Base-by-base conservation (phyloP, 2,113 vertebrate species). In the Todiramphus saurophagus region DNA sequence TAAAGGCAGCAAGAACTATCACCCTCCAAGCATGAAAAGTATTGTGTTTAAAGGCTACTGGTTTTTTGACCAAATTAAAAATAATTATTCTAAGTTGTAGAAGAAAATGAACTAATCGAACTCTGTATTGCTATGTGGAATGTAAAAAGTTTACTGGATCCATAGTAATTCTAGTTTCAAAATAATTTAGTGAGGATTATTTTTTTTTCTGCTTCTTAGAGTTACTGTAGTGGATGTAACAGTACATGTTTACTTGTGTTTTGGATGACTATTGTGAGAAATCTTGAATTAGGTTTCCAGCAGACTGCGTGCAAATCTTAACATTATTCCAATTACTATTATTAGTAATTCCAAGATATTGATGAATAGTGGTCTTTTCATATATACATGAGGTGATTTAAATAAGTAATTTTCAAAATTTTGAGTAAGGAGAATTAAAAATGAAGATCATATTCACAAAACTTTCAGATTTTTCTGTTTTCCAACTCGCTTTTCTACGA, bases 331-430 rank as follows among this genome's bases (percentile, higher is more conserved):
- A 16, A 5, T 21, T 14, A 33, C 70, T 56, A 35, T 76, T 56
- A 68, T 28, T 94, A 41, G 80, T 43, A 56, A 25, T 9, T 31
- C 27, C 1, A 25, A 12, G 2, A 59, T 90, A 50, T 43, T 70
- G 1, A 35, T 25, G 24, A 56, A 16, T 74, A 35, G 2, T 17
- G 73, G 12, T 25, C 4, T 37, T 59, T 83, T 63, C 13, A 37
- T 1, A 2, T 18, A 21, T 3, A 16, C 3, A 5, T 24, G 11
- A 56, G 13, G 41, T 2, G 2, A 76, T 39, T 39, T 3, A 23
- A 37, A 33, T 33, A 53, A 56, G 33, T 30, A 4, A 15, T 80
- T 58, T 90, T 63, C 13, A 20, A 59, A 55, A 41, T 25, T 2
- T 11, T 76, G 12, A 50, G 8, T 39, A 48, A 43, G 43, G 6